Conservation (phyloP, 2,888 invertebrate genomes). For the Ischnus inquisitorius region DNA sequence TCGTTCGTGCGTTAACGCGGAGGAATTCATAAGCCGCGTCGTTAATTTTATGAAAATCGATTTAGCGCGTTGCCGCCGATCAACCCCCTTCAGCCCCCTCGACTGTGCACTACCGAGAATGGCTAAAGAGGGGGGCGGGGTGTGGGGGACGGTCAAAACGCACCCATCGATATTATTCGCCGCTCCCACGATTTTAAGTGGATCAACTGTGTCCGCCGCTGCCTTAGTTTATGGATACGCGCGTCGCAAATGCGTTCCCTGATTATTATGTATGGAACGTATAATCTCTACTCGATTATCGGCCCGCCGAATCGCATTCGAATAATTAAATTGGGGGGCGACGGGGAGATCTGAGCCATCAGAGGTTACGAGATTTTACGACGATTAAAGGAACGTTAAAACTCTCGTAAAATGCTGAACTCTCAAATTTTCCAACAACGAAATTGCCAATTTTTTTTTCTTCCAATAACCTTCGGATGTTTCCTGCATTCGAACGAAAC, state of each 20-base stretch:
- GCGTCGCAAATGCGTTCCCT: constrained; percentile 12
- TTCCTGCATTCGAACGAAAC: no score
- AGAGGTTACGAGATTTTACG: background rate
- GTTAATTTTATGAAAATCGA: constrained; percentile 53
- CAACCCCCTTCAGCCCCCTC: constrained; percentile 24
- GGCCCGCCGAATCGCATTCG: background rate
- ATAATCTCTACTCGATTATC: constrained; percentile 28
- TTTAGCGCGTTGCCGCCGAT: constrained; percentile 26
- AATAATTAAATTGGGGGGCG: background rate
- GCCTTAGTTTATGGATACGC: constrained; percentile 38
- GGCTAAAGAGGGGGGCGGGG: background rate
- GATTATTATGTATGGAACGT: constrained; percentile 6
- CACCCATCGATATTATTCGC: constrained; percentile 43
- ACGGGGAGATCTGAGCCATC: background rate
- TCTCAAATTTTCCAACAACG: background rate
- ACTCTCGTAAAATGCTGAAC: background rate
- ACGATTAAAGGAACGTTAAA: background rate
- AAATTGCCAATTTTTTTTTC: background rate
- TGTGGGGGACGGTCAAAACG: constrained; percentile 42
- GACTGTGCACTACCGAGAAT: constrained; percentile 14
- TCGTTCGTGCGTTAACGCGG: background rate
- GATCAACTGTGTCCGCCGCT: constrained; percentile 36
- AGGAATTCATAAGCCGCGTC: constrained; percentile 2
- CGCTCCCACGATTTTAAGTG: constrained; percentile 57
- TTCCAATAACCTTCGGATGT: background rate